These are phyloP conservation scores for Parauchenoglanis ngamensis DNA, from an alignment of 2,797 vertebrate species.

Conservation along the genomic window DNA sequence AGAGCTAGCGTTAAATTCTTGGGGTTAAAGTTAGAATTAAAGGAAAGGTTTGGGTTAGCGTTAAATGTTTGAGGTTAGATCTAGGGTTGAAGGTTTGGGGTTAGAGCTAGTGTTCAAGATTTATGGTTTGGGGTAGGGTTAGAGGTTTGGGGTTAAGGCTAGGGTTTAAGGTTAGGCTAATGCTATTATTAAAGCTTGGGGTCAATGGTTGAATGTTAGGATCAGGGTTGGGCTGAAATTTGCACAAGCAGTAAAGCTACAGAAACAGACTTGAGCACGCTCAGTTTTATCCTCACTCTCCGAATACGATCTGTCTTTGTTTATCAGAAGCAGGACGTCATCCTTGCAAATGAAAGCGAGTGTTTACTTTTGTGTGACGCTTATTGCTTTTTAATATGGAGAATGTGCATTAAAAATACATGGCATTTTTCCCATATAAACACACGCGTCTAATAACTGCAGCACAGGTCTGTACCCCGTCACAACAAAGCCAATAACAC, in stretches of 20 bases:
- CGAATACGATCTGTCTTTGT: not conserved
- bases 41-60: not conserved
- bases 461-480: slow-evolving; percentile 55
- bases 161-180: not conserved
- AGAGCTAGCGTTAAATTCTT: not conserved
- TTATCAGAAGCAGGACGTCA: not conserved
- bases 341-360: not conserved
- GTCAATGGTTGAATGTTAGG: too few species aligned
- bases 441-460: slow-evolving; percentile 54
- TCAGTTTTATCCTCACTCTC: not conserved
- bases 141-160: not conserved
- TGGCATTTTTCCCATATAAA: slow-evolving; percentile 45
- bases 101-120: not conserved
- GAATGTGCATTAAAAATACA: slow-evolving; percentile 34
- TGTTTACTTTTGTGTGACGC: not conserved
- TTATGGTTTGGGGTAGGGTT: not conserved
- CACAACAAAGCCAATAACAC: slow-evolving; percentile 31
- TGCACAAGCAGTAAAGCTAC: not conserved
- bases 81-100: not conserved
- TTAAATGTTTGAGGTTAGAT: not conserved
- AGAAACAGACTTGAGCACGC: not conserved
- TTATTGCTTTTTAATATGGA: slow-evolving; percentile 25
- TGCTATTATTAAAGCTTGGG: too few species aligned
- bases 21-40: not conserved
- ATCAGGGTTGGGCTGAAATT: not conserved